phyloP scores from a whole-genome alignment of 2,113 vertebrate species.

The Chaetodon trifascialis region DNA sequence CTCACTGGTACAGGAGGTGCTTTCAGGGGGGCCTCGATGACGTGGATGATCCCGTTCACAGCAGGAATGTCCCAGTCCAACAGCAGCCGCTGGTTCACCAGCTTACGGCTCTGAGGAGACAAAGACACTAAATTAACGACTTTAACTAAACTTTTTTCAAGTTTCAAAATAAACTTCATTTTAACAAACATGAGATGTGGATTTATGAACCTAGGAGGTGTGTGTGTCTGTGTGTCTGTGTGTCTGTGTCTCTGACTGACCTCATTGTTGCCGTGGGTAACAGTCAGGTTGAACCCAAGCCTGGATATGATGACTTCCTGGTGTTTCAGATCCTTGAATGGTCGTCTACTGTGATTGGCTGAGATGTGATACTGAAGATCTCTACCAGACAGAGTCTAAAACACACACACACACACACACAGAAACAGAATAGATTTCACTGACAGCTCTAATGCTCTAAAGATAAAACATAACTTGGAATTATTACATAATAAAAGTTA shows the following conservation, averaged over 20 bases:
- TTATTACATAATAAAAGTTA: neutral
- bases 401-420: too few relatives aligned
- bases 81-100: conserved; percentile 86
- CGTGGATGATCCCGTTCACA: conserved; percentile 93
- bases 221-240: neutral
- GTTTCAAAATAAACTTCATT: neutral
- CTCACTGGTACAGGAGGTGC: conserved; percentile 82
- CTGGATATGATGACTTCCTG: conserved; percentile 83
- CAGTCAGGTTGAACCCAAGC: conserved; percentile 87
- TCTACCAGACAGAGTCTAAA: conserved; percentile 89
- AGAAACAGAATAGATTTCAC: conserved; percentile 1
- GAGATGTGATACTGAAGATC: conserved; percentile 93
- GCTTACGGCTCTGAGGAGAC: conserved; percentile 75
- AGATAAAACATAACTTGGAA: neutral
- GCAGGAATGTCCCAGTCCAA: conserved; percentile 92
- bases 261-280: conserved; percentile 75
- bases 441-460: neutral
- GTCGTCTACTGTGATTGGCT: conserved; percentile 82
- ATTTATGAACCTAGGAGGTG: neutral
- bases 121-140: neutral
- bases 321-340: conserved; percentile 85
- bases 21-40: conserved; percentile 87
- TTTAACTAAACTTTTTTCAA: too few relatives aligned
- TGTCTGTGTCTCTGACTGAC: conserved; percentile 35
- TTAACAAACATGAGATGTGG: neutral